Evolutionary conservation across 2,888 invertebrate species (phyloP), one percentile per base, ranked within the genome.

Genomic region (Criorhina ranunculi): DNA sequence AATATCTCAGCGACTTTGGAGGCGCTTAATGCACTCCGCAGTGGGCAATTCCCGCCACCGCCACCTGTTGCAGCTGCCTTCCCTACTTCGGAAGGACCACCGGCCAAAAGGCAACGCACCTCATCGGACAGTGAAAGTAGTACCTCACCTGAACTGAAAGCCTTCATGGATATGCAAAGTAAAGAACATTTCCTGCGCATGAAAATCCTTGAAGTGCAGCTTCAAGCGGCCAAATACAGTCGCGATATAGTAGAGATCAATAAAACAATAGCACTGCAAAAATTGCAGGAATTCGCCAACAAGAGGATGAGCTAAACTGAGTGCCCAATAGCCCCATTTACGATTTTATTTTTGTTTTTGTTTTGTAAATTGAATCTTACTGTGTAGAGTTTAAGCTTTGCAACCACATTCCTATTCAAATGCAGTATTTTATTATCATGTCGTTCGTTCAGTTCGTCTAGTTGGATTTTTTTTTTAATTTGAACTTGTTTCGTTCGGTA

Each of bases 211-310:
- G 91, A 92, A 88, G 90, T 91, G 55, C 92, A 92, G 88, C 87
- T 92, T 87, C 91, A 92, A 88, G 91, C 92, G 72, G 92, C 92
- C 86, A 92, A 91, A 88, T 90, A 91, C 73, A 89, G 89, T 87
- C 90, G 94, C 86, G 94, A 94, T 89, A 93, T 94, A 44, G 94
- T 94, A 3, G 94, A 94, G 89, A 91, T 94, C 33, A 94, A 94
- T 88, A 94, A 94, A 90, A 94, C 94, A 57, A 93, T 94, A 87
- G 94, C 94, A 1, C 92, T 94, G 87, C 93, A 94, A 88, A 93
- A 93, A 88, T 90, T 94, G 24, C 94, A 94, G 86, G 91, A 91
- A 72, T 86, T 90, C 72, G 91, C 91, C 73, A 80, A 88, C 88
- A 91, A 91, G 82, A 89, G 91, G 11, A 75, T 91, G 90, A 89